Conservation (phyloP, 1,140 invertebrate genomes). For the Bilobella aurantiaca region DNA sequence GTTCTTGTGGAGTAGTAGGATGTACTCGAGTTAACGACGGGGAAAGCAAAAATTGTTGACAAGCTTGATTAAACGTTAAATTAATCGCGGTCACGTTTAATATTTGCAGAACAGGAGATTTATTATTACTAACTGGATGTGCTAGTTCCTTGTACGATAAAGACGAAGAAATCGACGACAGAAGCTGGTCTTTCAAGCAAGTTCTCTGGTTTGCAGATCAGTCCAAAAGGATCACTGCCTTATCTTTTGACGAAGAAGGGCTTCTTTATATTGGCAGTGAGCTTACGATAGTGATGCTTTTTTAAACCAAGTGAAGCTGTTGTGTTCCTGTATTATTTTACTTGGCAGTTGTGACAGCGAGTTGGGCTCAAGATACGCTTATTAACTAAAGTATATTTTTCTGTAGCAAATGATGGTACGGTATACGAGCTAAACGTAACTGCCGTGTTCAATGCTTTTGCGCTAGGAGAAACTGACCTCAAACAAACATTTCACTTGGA, state of each 20-base stretch:
- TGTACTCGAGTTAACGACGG: neutral
- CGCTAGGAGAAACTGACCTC: conserved; percentile 8
- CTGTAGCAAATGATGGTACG: conserved; percentile 11
- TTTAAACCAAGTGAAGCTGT: too few species aligned
- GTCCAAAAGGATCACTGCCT: conserved; percentile 21
- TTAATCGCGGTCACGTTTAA: too few species aligned
- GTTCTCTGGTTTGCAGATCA: conserved; percentile 33
- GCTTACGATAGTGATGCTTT: neutral
- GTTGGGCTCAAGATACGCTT: conserved; percentile 11
- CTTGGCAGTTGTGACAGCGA: too few species aligned
- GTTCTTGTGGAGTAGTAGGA: neutral
- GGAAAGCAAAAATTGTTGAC: neutral
- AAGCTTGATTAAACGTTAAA: too few species aligned
- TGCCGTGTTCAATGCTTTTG: neutral
- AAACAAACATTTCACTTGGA: conserved; percentile 14
- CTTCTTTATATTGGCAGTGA: conserved; percentile 31
- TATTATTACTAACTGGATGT: neutral
- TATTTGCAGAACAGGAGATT: neutral
- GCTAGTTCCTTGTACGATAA: conserved; percentile 14
- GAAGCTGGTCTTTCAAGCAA: conserved; percentile 22
- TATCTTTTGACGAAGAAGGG: conserved; percentile 30
- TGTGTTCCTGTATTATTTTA: too few species aligned
- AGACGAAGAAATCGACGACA: neutral
- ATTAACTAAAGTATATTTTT: conserved; percentile 18
- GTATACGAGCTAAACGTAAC: conserved; percentile 17